A percentile compares a stretch with the other conserved stretches of the same genome.
Evolutionary conservation across 2,113 vertebrate species (phyloP).

Genomic region (Tyto alba): DNA sequence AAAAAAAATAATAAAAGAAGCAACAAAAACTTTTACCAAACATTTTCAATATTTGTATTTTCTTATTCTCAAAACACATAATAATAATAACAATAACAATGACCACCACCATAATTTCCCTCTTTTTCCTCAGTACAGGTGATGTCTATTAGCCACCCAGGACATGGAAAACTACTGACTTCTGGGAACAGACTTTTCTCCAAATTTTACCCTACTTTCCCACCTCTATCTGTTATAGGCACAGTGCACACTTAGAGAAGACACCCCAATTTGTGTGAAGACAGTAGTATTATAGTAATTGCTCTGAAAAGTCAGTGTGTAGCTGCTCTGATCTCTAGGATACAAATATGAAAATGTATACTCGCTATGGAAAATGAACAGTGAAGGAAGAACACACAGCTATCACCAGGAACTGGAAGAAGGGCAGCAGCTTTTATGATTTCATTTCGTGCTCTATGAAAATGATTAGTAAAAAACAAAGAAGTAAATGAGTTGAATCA

Average conservation of each 20-base stretch:
- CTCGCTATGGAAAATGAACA: not conserved
- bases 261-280: not conserved
- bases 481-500: constrained; percentile 16
- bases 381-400: not conserved
- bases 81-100: not conserved
- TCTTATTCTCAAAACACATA: not conserved
- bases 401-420: not conserved
- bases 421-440: not conserved
- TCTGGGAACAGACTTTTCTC: not conserved
- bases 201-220: not conserved
- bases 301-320: not conserved
- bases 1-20: not conserved
- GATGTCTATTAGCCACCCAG: not conserved
- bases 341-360: not conserved
- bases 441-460: not conserved
- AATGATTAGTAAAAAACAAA: not conserved
- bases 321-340: not conserved
- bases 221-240: not conserved
- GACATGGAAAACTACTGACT: not conserved
- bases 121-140: not conserved
- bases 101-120: not conserved
- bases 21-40: not conserved
- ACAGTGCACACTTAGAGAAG: not conserved
- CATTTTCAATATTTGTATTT: not conserved
- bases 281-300: not conserved